A percentile compares a stretch with the other conserved stretches of the same genome.
Evolutionary conservation across 2,113 vertebrate species (phyloP).

Genomic region (Macheiramphus alcinus): DNA sequence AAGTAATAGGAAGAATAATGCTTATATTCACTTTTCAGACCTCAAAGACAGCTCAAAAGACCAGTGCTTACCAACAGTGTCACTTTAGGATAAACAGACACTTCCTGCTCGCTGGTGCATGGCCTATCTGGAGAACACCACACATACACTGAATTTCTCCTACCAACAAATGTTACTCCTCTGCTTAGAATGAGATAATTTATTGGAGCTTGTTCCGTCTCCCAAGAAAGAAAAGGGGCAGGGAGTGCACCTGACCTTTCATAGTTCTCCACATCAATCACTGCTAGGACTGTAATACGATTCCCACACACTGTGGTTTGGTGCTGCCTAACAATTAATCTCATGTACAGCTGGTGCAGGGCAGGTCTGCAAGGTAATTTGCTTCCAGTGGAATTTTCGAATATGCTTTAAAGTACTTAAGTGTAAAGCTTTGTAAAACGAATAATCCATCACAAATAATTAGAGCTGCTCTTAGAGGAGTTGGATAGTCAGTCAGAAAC

Average conservation of each 20-base stretch:
- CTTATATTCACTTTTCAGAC: neutral
- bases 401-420: neutral
- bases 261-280: neutral
- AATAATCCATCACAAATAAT: neutral
- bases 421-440: constrained; percentile 1
- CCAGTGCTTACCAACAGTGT: neutral
- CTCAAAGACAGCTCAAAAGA: neutral
- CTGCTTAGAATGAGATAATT: neutral
- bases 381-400: neutral
- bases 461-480: neutral
- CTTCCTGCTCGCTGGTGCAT: neutral
- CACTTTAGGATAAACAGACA: neutral
- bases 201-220: neutral
- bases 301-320: neutral
- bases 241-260: neutral
- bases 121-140: neutral
- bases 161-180: neutral
- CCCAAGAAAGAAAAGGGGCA: neutral
- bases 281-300: neutral
- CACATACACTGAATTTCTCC: neutral
- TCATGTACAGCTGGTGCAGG: neutral
- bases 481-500: neutral
- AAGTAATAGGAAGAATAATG: neutral
- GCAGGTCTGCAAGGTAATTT: neutral
- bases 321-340: neutral